Evolutionary conservation across 2,888 invertebrate genomes (phyloP).

Genomic region (Andrena haemorrhoa): DNA sequence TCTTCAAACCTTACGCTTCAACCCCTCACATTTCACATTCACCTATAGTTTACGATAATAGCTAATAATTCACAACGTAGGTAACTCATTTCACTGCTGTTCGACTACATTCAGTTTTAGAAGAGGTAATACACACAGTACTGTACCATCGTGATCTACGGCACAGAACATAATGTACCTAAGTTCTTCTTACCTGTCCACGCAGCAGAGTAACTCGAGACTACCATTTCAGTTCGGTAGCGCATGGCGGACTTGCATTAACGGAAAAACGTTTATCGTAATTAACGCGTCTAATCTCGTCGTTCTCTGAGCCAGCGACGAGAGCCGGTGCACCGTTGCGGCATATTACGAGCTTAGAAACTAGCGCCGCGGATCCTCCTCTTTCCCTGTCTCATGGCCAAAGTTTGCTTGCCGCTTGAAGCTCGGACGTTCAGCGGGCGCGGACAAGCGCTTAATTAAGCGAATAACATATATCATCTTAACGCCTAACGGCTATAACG

Average conservation of each 20-base stretch:
- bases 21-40: no score
- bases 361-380: conserved; percentile 41
- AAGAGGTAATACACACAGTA: no score
- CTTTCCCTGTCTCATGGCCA: conserved; percentile 22
- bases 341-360: conserved; percentile 51
- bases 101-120: no score
- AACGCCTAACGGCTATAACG: conserved; percentile 72
- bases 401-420: conserved; percentile 74
- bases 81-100: no score
- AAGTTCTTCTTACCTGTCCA: no score
- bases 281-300: conserved; percentile 46
- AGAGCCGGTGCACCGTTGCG: not conserved
- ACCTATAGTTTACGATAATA: no score
- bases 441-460: conserved; percentile 83
- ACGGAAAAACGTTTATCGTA: conserved; percentile 45
- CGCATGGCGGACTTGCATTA: not conserved
- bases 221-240: not conserved
- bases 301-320: conserved; percentile 6
- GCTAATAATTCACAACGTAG: no score
- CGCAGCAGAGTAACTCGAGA: conserved; percentile 1
- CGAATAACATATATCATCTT: conserved; percentile 82
- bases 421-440: conserved; percentile 70
- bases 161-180: no score
- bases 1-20: no score
- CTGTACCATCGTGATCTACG: no score